Base-by-base conservation (phyloP, 2,888 invertebrate genomes). In the Drosophila maculinotata region DNA sequence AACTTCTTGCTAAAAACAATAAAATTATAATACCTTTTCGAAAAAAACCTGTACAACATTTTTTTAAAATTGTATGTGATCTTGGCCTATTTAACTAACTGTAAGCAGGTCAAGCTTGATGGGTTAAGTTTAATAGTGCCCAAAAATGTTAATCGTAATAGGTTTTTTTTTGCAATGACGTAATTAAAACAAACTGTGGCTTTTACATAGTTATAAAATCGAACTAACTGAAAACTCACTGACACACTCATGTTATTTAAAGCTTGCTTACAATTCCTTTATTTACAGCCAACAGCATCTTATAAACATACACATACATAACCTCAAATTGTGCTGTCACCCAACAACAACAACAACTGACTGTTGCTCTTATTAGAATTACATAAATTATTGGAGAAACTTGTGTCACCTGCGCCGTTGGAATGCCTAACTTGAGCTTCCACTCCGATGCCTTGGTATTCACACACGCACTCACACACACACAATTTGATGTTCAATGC, bases 371-470 rank as follows among this genome's bases (percentile, higher is more conserved):
- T 69, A 69, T 76, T 66, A 68, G 76, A 63, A 81, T 58, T 60
- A 67, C 82, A 81, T 81, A 81, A 79, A 79, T 79, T 81, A 81
- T 79, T 70, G 56, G 39, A 31, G 51, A 38, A 58, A 48, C 65
- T 66, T 71, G 63, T 71, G 71, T 68, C 65, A 67, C 82, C 66
- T 69, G 74, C 58, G 66, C 60, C 58, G 48, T 62, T 56, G 76
- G 68, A 48, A 69, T 67, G 64, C 60, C 57, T 54, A 56, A 38
- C 38, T 51, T 71, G 63, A 47, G 57, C 48, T 68, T 68, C 63
- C 56, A 45, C 69, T 30, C 72, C 59, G 52, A 73, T 73, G 73
- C 59, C 64, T 69, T 59, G 64, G 45, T 17, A 57, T 64, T 44
- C 42, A 17, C 44, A 53, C 26, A n/a, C 54, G 60, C 30, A 54